A percentile compares a stretch with the other conserved stretches of the same genome.
Evolutionary conservation across 2,888 invertebrate genomes (phyloP).

Genomic region (Pasiphila rectangulata): DNA sequence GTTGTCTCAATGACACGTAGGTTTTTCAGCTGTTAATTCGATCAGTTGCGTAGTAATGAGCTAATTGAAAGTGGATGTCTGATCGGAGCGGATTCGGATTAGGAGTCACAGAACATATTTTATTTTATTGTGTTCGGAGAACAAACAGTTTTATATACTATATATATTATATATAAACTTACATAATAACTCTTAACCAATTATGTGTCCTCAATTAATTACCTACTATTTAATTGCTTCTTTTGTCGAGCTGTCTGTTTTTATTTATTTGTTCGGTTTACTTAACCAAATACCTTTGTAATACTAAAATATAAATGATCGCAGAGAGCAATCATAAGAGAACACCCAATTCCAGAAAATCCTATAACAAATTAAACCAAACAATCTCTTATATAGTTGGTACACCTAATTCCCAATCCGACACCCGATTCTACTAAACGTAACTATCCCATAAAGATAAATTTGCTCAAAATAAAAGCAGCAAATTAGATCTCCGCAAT

Average conservation of each 20-base stretch:
- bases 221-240: no score
- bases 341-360: neutral
- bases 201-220: no score
- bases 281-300: no score
- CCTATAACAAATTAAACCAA: neutral
- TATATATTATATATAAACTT: neutral
- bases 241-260: neutral
- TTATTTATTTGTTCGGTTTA: neutral
- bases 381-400: neutral
- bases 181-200: neutral
- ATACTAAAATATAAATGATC: neutral
- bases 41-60: slow-evolving; percentile 1
- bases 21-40: slow-evolving; percentile 5
- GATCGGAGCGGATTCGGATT: neutral
- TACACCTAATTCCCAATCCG: neutral
- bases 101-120: neutral
- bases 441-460: slow-evolving; percentile 27
- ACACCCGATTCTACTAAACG: slow-evolving; percentile 2
- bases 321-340: neutral
- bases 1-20: slow-evolving; percentile 8
- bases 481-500: slow-evolving; percentile 35
- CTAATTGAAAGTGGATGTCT: slow-evolving; percentile 11
- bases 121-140: no score
- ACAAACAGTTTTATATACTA: neutral
- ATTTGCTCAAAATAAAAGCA: slow-evolving; percentile 34